A percentile compares a stretch with the other conserved stretches of the same genome.
Evolutionary conservation across 2,113 vertebrate species (phyloP).

Genomic region (Crotalus helleri): DNA sequence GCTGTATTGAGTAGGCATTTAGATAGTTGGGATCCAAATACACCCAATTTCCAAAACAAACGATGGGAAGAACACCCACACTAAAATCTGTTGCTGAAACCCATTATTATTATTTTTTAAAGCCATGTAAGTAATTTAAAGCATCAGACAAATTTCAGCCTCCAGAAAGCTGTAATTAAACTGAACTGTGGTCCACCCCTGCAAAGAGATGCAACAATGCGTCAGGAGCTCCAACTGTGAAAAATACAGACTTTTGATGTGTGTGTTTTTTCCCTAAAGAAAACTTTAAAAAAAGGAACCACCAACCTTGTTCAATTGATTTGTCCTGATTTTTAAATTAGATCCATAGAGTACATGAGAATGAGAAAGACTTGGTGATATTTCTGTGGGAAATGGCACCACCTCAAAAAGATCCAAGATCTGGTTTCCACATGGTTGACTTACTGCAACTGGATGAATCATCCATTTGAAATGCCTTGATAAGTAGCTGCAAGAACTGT

Average conservation of each 20-base stretch:
- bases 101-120: background rate
- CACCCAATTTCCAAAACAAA: background rate
- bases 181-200: background rate
- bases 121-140: background rate
- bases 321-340: background rate
- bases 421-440: background rate
- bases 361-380: background rate
- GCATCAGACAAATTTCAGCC: constrained; percentile 12
- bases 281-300: accelerated
- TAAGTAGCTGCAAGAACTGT: background rate
- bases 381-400: background rate
- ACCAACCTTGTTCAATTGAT: background rate
- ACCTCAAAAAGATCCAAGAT: background rate
- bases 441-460: background rate
- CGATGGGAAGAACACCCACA: background rate
- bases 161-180: background rate
- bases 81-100: background rate
- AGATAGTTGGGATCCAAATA: background rate
- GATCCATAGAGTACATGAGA: accelerated
- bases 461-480: background rate
- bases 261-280: background rate
- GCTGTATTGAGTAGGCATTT: background rate
- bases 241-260: background rate
- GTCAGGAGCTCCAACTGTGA: background rate
- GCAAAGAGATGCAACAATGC: background rate